Evolutionary conservation across 2,888 invertebrate species (phyloP), one percentile per base, ranked within the genome.

Genomic region (Amaurobius ferox): DNA sequence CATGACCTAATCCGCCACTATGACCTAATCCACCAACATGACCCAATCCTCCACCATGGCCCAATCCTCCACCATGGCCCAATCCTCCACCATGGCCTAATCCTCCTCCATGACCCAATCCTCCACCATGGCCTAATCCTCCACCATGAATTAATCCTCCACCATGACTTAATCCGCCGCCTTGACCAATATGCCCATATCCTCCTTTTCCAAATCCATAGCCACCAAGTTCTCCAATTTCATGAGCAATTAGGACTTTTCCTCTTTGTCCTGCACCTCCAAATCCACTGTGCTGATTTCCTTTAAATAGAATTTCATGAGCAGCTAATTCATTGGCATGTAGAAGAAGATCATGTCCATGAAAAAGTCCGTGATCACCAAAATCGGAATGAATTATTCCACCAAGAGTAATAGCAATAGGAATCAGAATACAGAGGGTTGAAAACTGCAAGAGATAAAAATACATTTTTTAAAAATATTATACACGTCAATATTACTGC

Each of bases 231-330:
- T 55, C 55, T 6, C 55, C 55, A 23, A 55, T 19, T 55, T 55
- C 55, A 23, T 55, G 55, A 6, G 55, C 55, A 23, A 55, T 55
- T 5, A 55, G 55, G 19, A 55, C 55, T 55, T 55, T 55, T 55
- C 55, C 55, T 5, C 55, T 23, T 55, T 23, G 7, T n/a, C 55
- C 55, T 23, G 5, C 55, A 23, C 55, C 55, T 1, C 55, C 44
- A 11, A 44, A 11, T 16, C 44, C 55, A 23, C 16, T 23, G 16
- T 44, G 44, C 1, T 44, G 44, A 11, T 23, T 23, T 6, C 55
- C 55, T 19, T 55, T 19, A 3, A 55, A 11, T 1, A 55, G 16
- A 55, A 55, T 23, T 55, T 23, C 55, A 23, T 55, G 55, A 1
- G 13, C 23, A 55, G 55, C 55, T 16, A 23, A 55, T 55, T 55